Evolutionary conservation across 2,888 invertebrate genomes (phyloP).

Genomic region (Oegoconia quadripuncta): DNA sequence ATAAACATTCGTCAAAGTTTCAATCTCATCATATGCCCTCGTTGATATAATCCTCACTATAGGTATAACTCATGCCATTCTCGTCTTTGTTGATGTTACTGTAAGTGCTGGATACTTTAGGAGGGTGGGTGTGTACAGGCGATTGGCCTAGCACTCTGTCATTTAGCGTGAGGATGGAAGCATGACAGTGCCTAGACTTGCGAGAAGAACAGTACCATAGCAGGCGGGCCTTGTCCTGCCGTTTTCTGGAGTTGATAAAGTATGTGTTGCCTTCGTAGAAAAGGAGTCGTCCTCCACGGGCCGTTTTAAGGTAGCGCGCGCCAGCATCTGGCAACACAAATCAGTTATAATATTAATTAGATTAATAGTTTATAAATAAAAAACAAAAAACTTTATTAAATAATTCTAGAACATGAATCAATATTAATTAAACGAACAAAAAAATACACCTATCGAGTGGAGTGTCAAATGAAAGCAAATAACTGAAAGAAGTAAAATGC

Average conservation of each 20-base stretch:
- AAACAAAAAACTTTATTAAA: no score
- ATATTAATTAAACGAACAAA: no score
- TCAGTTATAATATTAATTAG: neutral
- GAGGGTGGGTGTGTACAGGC: constrained; percentile 51
- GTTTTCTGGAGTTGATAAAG: constrained; percentile 51
- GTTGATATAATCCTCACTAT: neutral
- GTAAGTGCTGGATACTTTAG: constrained; percentile 37
- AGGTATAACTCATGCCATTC: neutral
- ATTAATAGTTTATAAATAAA: no score
- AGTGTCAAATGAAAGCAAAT: no score
- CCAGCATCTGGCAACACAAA: constrained; percentile 34
- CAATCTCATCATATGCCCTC: neutral
- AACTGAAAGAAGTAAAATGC: no score
- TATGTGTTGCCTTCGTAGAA: constrained; percentile 54
- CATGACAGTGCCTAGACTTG: constrained; percentile 49
- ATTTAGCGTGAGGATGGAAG: constrained; percentile 47
- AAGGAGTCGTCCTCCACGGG: constrained; percentile 47
- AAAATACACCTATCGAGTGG: no score
- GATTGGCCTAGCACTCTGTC: constrained; percentile 44
- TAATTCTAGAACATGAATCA: no score
- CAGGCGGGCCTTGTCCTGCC: constrained; percentile 38
- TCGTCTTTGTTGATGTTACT: neutral
- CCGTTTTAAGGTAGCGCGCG: constrained; percentile 44
- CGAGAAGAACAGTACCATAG: constrained; percentile 61
- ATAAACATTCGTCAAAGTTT: no score